Conservation (phyloP, 1,140 invertebrate species). For the Diorhabda sublineata region DNA sequence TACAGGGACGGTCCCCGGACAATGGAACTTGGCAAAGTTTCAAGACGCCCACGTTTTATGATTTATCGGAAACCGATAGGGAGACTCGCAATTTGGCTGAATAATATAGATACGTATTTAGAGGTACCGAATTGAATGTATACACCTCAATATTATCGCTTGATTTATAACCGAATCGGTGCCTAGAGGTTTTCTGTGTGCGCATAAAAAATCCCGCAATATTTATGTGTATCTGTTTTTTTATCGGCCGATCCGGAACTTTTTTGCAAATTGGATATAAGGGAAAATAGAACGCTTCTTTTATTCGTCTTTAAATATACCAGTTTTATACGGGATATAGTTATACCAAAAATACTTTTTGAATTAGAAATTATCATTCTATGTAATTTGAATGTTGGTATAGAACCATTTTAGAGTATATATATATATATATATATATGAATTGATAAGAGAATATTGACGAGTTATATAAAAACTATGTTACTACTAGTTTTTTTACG, state of each 20-base stretch:
- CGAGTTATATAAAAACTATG: too few species aligned
- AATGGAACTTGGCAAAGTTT: slow-evolving; percentile 43
- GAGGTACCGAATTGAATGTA: slow-evolving; percentile 35
- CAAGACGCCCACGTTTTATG: slow-evolving; percentile 40
- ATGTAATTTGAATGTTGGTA: too few species aligned
- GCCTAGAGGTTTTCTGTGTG: neutral
- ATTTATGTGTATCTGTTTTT: slow-evolving; percentile 3
- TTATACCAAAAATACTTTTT: too few species aligned
- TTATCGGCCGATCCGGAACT: neutral
- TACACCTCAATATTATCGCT: slow-evolving; percentile 24
- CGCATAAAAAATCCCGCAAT: neutral
- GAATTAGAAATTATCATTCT: too few species aligned
- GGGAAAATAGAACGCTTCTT: neutral
- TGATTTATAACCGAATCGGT: slow-evolving; percentile 25
- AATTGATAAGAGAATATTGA: too few species aligned
- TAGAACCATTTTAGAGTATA: too few species aligned
- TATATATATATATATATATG: too few species aligned
- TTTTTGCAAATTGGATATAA: slow-evolving; percentile 1
- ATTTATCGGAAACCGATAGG: slow-evolving; percentile 38
- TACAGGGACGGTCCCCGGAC: slow-evolving; percentile 37
- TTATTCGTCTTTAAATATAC: neutral
- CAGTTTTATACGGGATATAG: too few species aligned
- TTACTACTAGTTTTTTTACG: too few species aligned
- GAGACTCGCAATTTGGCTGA: slow-evolving; percentile 33
- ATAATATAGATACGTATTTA: slow-evolving; percentile 36